Percentiles rank a stretch among this genome's conserved stretches.
phyloP scores from a whole-genome alignment of 2,888 invertebrate species.

The Oscheius sp. region DNA sequence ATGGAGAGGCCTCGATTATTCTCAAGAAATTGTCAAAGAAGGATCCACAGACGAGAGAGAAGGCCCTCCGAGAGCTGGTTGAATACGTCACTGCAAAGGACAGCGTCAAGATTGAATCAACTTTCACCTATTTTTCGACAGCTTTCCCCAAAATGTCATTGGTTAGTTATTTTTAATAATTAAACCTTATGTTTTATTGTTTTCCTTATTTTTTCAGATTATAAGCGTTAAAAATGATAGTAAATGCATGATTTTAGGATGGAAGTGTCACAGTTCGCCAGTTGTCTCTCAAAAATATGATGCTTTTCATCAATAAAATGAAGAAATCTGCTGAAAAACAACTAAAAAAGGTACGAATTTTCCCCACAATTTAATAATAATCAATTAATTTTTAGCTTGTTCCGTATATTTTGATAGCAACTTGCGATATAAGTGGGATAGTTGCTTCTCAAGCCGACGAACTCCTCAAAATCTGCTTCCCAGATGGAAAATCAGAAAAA shows the following conservation, averaged over 20 bases:
- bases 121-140: constrained; percentile 36
- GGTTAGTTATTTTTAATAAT: not conserved
- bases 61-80: constrained; percentile 44
- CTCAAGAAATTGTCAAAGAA: constrained; percentile 61
- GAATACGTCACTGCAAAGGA: constrained; percentile 33
- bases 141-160: constrained; percentile 37
- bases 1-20: constrained; percentile 53
- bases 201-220: no score
- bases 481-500: constrained; percentile 40
- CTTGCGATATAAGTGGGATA: constrained; percentile 35
- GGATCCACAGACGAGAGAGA: constrained; percentile 61
- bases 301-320: constrained; percentile 38
- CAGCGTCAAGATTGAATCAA: constrained; percentile 23
- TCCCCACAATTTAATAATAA: not conserved
- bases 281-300: constrained; percentile 40
- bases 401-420: constrained; percentile 42
- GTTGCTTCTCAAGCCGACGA: constrained; percentile 36
- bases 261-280: constrained; percentile 46
- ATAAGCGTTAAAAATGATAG: no score
- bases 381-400: constrained; percentile 32
- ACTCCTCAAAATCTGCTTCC: constrained; percentile 52
- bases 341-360: constrained; percentile 43
- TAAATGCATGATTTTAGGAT: constrained; percentile 48
- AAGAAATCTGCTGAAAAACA: constrained; percentile 46
- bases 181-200: not conserved